Conservation (phyloP, 2,113 vertebrate genomes). For the Callaeas wilsoni region DNA sequence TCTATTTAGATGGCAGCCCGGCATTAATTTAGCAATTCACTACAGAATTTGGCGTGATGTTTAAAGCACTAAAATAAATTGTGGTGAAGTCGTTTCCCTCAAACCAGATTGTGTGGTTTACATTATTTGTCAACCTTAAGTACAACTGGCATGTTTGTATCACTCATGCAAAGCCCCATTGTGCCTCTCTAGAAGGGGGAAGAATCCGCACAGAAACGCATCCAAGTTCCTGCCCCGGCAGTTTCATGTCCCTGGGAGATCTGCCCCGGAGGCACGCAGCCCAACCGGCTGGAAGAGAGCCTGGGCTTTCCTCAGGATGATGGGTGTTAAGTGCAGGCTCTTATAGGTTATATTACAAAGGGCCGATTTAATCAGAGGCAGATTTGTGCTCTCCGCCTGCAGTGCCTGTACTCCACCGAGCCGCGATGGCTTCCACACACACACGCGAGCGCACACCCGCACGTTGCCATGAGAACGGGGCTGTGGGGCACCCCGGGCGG, state of each 20-base stretch:
- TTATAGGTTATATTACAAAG: constrained; percentile 39
- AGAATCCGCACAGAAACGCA: constrained; percentile 35
- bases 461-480: rapidly evolving
- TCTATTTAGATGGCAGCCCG: constrained; percentile 76
- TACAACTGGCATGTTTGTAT: constrained; percentile 69
- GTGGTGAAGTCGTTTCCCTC: constrained; percentile 66
- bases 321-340: constrained; percentile 58
- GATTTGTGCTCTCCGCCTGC: constrained; percentile 35
- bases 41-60: constrained; percentile 74
- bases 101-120: constrained; percentile 73
- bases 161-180: constrained; percentile 64
- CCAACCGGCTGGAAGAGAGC: constrained; percentile 33
- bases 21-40: constrained; percentile 77
- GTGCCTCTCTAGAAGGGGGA: constrained; percentile 59
- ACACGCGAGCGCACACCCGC: not conserved
- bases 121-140: constrained; percentile 72
- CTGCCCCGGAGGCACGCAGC: constrained; percentile 33
- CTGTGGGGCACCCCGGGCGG: rapidly evolving
- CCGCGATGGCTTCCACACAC: not conserved
- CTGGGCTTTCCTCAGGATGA: constrained; percentile 41
- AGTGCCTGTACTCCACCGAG: not conserved
- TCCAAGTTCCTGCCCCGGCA: constrained; percentile 54
- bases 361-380: constrained; percentile 32
- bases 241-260: constrained; percentile 54
- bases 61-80: constrained; percentile 77